Base-by-base conservation (phyloP, 2,113 vertebrate genomes). In the Ophthalmolycus amberensis region DNA sequence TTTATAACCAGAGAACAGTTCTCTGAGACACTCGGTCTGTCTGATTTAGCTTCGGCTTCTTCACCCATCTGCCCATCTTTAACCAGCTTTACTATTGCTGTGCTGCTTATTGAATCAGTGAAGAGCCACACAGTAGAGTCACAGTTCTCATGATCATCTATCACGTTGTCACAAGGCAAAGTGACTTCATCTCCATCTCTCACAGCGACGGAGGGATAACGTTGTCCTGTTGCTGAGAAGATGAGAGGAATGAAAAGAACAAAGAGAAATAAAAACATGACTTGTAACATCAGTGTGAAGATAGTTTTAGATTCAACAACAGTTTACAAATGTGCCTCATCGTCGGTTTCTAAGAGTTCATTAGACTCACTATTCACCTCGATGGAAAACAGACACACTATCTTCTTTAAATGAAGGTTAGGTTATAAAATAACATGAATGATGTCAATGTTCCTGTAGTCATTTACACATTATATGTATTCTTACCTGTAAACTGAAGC, bases 1-100 rank as follows among this genome's bases (percentile, higher is more conserved):
- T 84, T 72, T 40, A 84, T 50, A 9, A 77, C 50, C 63, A 90
- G 75, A 75, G 81, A 86, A 71, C 84, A 88, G 1, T 84, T 42
- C 1, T 9, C 27, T 68, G 27, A 14, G 6, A 89, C 25, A 16
- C 32, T 85, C 79, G 85, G 79, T 81, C 67, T 75, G 76, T 77
- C 58, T 65, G 60, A 37, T 77, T 56, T 66, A 42, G 5, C 1
- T 62, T 1, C 11, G 0, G 18, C 50, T 2, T 46, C 0, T 63
- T 3, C 0, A 9, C 0, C 0, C 42, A 56, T 46, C 58, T 37
- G 1, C 5, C 48, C 42, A 3, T 0, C 0, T 15, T 1, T 12
- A 32, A 79, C 1, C 40, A 70, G 50, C 22, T 0, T 0, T 8
- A 44, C 27, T 27, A 27, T 27, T 48, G 20, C 0, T 6, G 1